Base-by-base conservation (phyloP, 2,888 invertebrate genomes). In the Pyrochroa serraticornis region DNA sequence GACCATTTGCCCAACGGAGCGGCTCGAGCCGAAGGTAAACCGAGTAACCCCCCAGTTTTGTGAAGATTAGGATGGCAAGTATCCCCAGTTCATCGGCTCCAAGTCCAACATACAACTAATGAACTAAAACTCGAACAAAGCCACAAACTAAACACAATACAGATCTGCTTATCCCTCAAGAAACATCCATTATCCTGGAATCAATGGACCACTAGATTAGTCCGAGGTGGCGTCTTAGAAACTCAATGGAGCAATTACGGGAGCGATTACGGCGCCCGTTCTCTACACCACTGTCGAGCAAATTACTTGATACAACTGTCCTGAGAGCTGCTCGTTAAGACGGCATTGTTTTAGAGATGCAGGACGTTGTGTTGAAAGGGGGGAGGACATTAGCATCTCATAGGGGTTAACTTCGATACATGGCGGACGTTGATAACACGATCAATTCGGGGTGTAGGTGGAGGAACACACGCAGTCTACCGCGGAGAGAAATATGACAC, bases 191-290 rank as follows among this genome's bases (percentile, higher is more conserved):
- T 77, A 76, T 75, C 72, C 73, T 70, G 70, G 74, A 77, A 77
- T 78, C 77, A 76, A 78, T 78, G 76, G 75, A 70, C 75, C 75
- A 70, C 75, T 69, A 73, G 76, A 77, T 77, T 76, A 77, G 75
- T 72, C 71, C 70, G 72, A 73, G 74, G 75, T 73, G 74, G 70
- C 72, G 72, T 75, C 75, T 75, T 74, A 67, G 71, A 70, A n/a
- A 68, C 75, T 75, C 75, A 75, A 75, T 76, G 75, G 75, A 72
- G 74, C 76, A 77, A 77, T 77, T 77, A 77, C 75, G 67, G 65
- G 72, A 65, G 67, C 73, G 75, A 74, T 74, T 72, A 71, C 71
- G 68, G 67, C 63, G 64, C 67, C n/a, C 66, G 67, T 54, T 62
- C 65, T 69, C 67, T 60, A 61, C 62, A 56, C 62, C 66, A 61